Conservation (phyloP, 2,113 vertebrate genomes). For the Chelonoidis abingdonii region DNA sequence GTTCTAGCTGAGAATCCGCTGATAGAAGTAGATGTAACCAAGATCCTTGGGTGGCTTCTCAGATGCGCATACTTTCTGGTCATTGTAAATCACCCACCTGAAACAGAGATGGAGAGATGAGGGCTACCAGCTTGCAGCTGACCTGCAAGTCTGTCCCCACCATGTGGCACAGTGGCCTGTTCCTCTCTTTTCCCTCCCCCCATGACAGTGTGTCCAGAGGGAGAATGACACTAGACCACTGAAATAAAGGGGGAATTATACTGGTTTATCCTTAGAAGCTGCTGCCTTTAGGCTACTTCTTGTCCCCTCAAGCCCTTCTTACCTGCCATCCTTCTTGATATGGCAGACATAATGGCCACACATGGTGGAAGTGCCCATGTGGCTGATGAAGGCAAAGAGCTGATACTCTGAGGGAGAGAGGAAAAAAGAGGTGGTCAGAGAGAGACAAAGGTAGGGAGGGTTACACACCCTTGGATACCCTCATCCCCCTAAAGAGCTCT, state of each 20-base stretch:
- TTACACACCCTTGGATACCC: neutral
- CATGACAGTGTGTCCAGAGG: neutral
- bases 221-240: neutral
- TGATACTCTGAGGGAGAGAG: slow-evolving; percentile 87
- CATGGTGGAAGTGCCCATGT: slow-evolving; percentile 99
- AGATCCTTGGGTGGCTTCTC: slow-evolving; percentile 99
- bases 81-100: slow-evolving; percentile 99
- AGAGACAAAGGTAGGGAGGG: neutral
- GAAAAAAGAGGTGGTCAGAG: neutral
- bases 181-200: neutral
- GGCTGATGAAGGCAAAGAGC: slow-evolving; percentile 98
- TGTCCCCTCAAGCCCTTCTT: slow-evolving; percentile 39
- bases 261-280: neutral
- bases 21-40: slow-evolving; percentile 99
- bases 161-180: neutral
- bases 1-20: slow-evolving; percentile 90
- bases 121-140: neutral
- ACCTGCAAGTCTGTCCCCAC: rapidly evolving
- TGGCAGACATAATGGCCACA: slow-evolving; percentile 99
- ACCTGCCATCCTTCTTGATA: slow-evolving; percentile 99
- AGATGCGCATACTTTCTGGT: slow-evolving; percentile 98
- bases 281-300: neutral
- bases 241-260: neutral
- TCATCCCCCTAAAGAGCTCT: neutral
- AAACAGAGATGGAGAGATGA: neutral